phyloP scores from a whole-genome alignment of 2,797 vertebrate genomes.

The Adelosebastes latens region DNA sequence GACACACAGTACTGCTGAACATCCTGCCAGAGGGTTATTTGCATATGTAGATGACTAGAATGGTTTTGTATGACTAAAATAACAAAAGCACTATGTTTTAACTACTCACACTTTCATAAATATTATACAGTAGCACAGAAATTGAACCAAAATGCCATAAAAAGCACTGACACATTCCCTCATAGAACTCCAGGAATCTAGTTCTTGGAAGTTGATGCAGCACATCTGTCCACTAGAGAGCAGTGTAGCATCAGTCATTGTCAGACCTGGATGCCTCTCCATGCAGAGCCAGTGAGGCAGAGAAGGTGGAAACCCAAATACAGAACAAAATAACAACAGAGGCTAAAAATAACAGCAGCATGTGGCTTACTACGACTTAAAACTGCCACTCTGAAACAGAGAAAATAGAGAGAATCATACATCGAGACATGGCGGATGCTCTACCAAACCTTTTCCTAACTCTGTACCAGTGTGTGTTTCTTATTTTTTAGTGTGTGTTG shows the following conservation, averaged over 20 bases:
- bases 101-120: background rate
- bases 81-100: background rate
- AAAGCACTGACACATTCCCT: background rate
- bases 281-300: conserved; percentile 24
- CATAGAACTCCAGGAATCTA: conserved; percentile 5
- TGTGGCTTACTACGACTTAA: conserved; percentile 1
- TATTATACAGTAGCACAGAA: background rate
- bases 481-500: background rate
- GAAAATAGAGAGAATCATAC: background rate
- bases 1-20: background rate
- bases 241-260: conserved; percentile 60
- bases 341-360: conserved; percentile 38
- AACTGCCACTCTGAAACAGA: background rate
- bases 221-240: conserved; percentile 76
- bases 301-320: conserved; percentile 41
- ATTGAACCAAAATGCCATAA: background rate
- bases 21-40: background rate
- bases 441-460: background rate
- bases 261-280: conserved; percentile 22
- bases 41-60: background rate
- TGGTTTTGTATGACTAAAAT: background rate
- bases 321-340: conserved; percentile 35
- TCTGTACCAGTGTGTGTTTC: background rate
- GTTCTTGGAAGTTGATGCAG: conserved; percentile 17
- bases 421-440: background rate